Evolutionary conservation across 2,113 vertebrate genomes (phyloP).

Genomic region (Nothocercus julius): DNA sequence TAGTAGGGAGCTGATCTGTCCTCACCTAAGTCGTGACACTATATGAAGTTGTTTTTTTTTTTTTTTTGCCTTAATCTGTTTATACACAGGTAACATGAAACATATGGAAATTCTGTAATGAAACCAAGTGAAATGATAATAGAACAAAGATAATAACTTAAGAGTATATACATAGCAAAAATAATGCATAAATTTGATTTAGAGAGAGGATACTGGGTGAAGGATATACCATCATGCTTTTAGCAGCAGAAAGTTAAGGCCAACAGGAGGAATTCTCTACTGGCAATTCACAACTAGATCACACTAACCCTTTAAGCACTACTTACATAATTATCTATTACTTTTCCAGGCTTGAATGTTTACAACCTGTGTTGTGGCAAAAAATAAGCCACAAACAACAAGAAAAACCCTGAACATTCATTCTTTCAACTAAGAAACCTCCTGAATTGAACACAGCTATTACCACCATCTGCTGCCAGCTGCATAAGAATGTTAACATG

Average conservation of each 20-base stretch:
- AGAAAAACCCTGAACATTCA: not conserved
- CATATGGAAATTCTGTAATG: not conserved
- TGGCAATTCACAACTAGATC: not conserved
- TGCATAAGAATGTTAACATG: not conserved
- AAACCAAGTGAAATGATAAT: not conserved
- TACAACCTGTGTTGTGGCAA: not conserved
- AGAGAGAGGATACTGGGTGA: not conserved
- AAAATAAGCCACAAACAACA: not conserved
- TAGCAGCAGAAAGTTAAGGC: not conserved
- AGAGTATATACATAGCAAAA: not conserved
- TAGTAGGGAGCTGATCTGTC: not conserved
- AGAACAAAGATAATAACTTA: not conserved
- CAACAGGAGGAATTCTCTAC: not conserved
- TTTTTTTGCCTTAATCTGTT: not conserved
- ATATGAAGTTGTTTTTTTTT: too few relatives aligned
- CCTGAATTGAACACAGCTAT: not conserved
- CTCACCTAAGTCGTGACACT: not conserved
- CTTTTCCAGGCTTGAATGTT: accelerated
- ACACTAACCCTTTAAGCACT: not conserved
- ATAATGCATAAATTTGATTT: not conserved
- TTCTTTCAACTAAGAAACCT: not conserved
- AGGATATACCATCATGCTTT: not conserved
- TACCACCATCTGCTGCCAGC: not conserved
- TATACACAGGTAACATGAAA: not conserved
- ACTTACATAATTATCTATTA: not conserved